phyloP scores from a whole-genome alignment of 2,888 invertebrate genomes.

The Nymphalis polychloros region DNA sequence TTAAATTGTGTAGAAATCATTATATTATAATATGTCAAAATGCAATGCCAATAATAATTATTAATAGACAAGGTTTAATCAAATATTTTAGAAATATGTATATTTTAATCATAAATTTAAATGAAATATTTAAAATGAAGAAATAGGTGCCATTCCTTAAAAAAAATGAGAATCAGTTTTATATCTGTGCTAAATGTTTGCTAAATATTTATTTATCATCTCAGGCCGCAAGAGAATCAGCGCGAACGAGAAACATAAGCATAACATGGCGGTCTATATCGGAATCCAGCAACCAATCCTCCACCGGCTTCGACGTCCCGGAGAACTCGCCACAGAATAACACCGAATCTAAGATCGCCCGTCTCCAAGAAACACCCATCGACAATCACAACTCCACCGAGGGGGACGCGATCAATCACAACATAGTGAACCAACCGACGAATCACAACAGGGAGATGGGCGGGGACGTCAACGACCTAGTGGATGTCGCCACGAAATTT shows the following conservation, averaged over 20 bases:
- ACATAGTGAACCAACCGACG: slow-evolving; percentile 46
- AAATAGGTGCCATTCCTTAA: no score
- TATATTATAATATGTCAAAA: no score
- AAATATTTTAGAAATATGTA: no score
- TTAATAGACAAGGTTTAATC: no score
- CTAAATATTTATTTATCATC: background rate
- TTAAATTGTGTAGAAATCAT: no score
- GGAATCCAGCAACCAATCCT: slow-evolving; percentile 75
- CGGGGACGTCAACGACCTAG: slow-evolving; percentile 49
- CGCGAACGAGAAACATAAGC: slow-evolving; percentile 69
- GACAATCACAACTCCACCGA: slow-evolving; percentile 43
- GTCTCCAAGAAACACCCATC: slow-evolving; percentile 31
- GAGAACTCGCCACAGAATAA: slow-evolving; percentile 50
- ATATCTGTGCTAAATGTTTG: background rate
- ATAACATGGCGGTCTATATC: slow-evolving; percentile 78
- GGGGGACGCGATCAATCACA: slow-evolving; percentile 49
- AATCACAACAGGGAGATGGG: slow-evolving; percentile 46
- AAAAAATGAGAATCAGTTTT: no score
- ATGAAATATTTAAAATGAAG: no score
- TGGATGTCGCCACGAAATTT: slow-evolving; percentile 63
- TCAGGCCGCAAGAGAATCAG: slow-evolving; percentile 62
- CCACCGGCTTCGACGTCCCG: slow-evolving; percentile 62
- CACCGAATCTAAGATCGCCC: slow-evolving; percentile 38
- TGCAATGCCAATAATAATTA: no score
- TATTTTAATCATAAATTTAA: no score